Evolutionary conservation across 1,140 invertebrate species (phyloP), one percentile per base, ranked within the genome.

Genomic region (Pseudomyrmex pallidus): DNA sequence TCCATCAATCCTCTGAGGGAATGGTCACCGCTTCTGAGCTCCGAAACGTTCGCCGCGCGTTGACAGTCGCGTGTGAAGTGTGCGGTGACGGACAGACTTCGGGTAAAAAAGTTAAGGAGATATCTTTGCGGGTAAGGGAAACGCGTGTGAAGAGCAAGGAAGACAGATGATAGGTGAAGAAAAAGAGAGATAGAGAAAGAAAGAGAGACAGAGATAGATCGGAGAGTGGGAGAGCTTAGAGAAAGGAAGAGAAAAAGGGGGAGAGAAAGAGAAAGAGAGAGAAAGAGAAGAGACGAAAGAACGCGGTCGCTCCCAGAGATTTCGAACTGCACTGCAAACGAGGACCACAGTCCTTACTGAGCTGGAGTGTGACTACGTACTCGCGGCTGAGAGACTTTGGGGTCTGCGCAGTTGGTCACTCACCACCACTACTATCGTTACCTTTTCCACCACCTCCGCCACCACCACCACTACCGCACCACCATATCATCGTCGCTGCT

Each of bases 341-440:
- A 91, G 89, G 90, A 91, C 89, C 90, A 88, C 91, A 90, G 84
- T 92, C 92, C 90, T 91, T 90, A 93, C 92, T 93, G 92, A 93
- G 87, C 90, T 90, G 83, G 84, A 89, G 89, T 91, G 90, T 87
- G 88, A 85, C 86, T 89, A 90, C 87, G 89, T 90, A 91, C 90
- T 91, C 89, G 88, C 87, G 85, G 90, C 86, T 89, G 87, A 86
- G 89, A 91, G 90, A 90, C 89, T 90, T 88, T 44, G 86, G 91
- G 91, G 85, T 91, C 91, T 92, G 92, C 92, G 92, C 92, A 92
- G 91, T 91, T 88, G 90, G 86, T 87, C 87, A 54, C 85, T 89
- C 86, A 80, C 76, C 59, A 83, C 83, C 77, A 82, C 83, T 35
- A 35, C 35, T 68, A 83, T 63, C 50, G 20, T 56, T 57, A 80